Percentiles rank a stretch among this genome's conserved stretches.
These are phyloP conservation scores for Eupithecia inturbata DNA, from an alignment of 2,888 invertebrate species.

Conservation along the genomic window DNA sequence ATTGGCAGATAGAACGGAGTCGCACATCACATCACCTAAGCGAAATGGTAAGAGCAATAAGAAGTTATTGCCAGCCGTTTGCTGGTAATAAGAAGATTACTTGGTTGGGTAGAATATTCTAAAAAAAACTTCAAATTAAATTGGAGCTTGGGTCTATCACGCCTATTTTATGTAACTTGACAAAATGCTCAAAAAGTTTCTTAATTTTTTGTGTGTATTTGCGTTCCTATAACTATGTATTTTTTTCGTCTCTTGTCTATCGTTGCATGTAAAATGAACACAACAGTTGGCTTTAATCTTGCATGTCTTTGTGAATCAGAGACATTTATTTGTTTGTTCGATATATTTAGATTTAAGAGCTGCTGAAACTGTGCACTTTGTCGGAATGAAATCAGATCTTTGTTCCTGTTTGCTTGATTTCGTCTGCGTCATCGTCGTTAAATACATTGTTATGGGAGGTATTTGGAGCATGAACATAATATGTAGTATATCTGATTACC, in stretches of 20 bases:
- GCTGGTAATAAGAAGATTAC: no score
- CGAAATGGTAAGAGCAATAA: no score
- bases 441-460: background rate
- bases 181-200: background rate
- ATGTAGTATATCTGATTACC: background rate
- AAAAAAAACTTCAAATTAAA: background rate
- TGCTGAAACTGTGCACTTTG: conserved; percentile 23
- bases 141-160: background rate
- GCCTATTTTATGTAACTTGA: background rate
- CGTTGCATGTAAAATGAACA: background rate
- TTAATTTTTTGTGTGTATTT: background rate
- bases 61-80: background rate
- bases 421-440: conserved; percentile 8
- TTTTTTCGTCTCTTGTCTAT: background rate
- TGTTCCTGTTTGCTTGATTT: conserved; percentile 18
- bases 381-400: conserved; percentile 20
- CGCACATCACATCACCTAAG: background rate
- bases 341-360: conserved; percentile 19
- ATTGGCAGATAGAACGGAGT: background rate
- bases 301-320: conserved; percentile 37
- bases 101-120: background rate
- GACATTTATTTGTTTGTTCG: conserved; percentile 21
- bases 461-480: background rate
- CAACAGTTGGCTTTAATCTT: conserved; percentile 17
- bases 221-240: background rate